phyloP scores from a whole-genome alignment of 2,797 vertebrate species.

The Thripadectes ignobilis region DNA sequence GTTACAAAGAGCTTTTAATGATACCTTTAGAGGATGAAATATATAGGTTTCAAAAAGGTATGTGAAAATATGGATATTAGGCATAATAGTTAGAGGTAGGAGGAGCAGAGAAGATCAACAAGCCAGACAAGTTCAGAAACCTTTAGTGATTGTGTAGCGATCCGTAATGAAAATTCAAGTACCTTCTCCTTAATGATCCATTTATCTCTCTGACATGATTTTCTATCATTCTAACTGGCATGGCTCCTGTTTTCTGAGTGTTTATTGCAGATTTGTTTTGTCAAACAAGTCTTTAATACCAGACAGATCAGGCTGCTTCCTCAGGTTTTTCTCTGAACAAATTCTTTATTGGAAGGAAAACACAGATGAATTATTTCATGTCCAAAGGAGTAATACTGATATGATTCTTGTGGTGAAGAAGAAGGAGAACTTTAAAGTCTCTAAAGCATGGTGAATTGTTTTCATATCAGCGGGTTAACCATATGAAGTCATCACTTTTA shows the following conservation, averaged over 20 bases:
- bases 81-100: conserved; percentile 42
- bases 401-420: background rate
- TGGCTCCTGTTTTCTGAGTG: conserved; percentile 45
- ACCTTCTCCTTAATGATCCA: conserved; percentile 61
- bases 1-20: conserved; percentile 57
- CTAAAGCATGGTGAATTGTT: background rate
- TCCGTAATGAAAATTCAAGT: conserved; percentile 69
- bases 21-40: conserved; percentile 58
- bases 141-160: conserved; percentile 49
- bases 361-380: conserved; percentile 1
- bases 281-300: conserved; percentile 55
- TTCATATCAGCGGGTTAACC: background rate
- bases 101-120: conserved; percentile 55
- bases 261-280: conserved; percentile 68
- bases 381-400: background rate
- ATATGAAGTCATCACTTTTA: background rate
- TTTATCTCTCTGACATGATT: conserved; percentile 62
- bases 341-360: conserved; percentile 8
- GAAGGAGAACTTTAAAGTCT: background rate
- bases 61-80: conserved; percentile 59
- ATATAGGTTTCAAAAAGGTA: conserved; percentile 50
- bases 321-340: background rate
- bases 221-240: conserved; percentile 57
- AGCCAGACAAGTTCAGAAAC: conserved; percentile 66
- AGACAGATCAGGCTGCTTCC: conserved; percentile 41